A percentile compares a stretch with the other conserved stretches of the same genome.
Evolutionary conservation across 2,888 invertebrate genomes (phyloP).

Genomic region (Lepetodrilus schrolli): DNA sequence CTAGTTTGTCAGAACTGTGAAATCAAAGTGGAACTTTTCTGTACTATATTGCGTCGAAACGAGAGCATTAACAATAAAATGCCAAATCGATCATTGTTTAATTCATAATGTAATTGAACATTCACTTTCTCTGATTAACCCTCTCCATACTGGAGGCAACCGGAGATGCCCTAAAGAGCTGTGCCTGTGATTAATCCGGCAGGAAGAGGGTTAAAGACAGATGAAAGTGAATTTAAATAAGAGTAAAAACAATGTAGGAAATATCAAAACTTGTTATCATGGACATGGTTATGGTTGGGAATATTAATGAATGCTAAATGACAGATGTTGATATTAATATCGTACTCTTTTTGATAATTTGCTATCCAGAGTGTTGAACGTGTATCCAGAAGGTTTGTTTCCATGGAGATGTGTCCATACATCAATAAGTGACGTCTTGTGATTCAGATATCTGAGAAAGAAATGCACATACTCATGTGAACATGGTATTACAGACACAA

Average conservation of each 20-base stretch:
- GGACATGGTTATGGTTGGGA: too few relatives aligned
- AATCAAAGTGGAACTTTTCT: background rate
- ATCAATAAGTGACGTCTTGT: constrained; percentile 48
- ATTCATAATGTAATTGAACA: too few relatives aligned
- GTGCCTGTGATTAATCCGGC: too few relatives aligned
- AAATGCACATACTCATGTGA: too few relatives aligned
- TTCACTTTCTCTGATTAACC: background rate
- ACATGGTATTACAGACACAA: too few relatives aligned
- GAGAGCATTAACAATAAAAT: too few relatives aligned
- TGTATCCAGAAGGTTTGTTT: constrained; percentile 42
- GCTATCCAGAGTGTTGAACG: constrained; percentile 49
- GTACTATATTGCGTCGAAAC: background rate
- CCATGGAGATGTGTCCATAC: constrained; percentile 49
- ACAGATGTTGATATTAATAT: background rate
- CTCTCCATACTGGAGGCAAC: too few relatives aligned
- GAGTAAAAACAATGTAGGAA: background rate
- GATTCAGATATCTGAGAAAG: constrained; percentile 58
- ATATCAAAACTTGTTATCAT: too few relatives aligned
- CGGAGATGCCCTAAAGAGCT: too few relatives aligned
- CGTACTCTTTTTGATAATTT: constrained; percentile 55
- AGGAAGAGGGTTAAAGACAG: too few relatives aligned
- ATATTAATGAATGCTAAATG: background rate
- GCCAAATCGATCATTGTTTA: too few relatives aligned
- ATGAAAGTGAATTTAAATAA: background rate
- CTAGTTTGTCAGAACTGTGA: background rate